Conservation (phyloP, 2,888 invertebrate genomes). For the Rhagium mordax region DNA sequence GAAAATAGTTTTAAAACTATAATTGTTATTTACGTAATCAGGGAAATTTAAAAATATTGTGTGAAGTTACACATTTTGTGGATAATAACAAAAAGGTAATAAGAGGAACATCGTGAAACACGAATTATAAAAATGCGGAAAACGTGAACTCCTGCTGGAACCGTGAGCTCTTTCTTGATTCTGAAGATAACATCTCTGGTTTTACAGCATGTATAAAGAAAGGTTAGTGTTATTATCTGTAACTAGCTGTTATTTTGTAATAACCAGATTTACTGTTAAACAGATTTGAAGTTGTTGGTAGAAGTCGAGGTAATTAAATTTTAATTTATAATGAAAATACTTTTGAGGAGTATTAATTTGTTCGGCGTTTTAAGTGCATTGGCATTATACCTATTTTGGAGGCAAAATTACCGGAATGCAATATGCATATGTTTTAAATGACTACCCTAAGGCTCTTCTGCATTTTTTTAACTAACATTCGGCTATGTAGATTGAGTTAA, state of each 20-base stretch:
- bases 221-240: conserved; percentile 39
- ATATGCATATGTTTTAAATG: neutral
- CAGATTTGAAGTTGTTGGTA: neutral
- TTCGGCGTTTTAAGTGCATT: no score
- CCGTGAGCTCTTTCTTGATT: conserved; percentile 32
- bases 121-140: conserved; percentile 27
- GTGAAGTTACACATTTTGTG: neutral
- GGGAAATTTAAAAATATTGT: neutral
- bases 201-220: conserved; percentile 45
- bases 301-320: neutral
- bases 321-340: no score
- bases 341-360: no score
- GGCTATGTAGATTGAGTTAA: no score
- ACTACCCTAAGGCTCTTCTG: neutral
- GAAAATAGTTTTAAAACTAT: neutral
- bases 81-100: neutral
- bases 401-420: neutral
- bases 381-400: neutral
- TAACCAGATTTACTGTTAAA: conserved; percentile 18
- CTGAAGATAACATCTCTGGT: conserved; percentile 29
- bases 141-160: conserved; percentile 32
- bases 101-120: conserved; percentile 3
- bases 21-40: neutral
- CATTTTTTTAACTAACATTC: neutral
- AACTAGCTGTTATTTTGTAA: conserved; percentile 30